Conservation (phyloP, 2,113 vertebrate genomes). For the Sclerurus mexicanus region DNA sequence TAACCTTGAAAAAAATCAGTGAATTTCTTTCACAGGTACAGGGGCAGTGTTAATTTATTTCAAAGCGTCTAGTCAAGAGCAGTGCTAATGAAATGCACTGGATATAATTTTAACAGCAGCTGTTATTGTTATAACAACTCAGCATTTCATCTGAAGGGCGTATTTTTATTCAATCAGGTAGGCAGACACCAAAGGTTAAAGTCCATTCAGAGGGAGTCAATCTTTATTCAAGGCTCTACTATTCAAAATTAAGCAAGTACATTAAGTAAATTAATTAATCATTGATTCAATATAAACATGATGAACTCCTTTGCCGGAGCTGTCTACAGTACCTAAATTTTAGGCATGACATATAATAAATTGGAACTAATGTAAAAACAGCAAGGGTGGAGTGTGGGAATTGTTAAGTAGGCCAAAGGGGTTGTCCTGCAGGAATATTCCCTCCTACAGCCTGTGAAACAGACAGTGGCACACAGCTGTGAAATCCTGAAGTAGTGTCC, state of each 20-base stretch:
- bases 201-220: not conserved
- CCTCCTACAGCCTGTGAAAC: not conserved
- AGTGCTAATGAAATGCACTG: not conserved
- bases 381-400: not conserved
- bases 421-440: not conserved
- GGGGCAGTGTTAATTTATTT: not conserved
- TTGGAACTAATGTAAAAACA: not conserved
- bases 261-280: constrained; percentile 16
- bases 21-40: not conserved
- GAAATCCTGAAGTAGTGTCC: not conserved
- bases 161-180: not conserved
- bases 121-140: not conserved
- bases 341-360: not conserved
- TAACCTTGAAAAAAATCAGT: not conserved
- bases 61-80: not conserved
- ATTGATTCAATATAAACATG: not conserved
- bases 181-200: not conserved
- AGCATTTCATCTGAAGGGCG: not conserved
- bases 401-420: not conserved
- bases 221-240: not conserved
- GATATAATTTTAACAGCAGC: not conserved
- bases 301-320: not conserved
- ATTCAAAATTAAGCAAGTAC: not conserved
- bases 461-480: accelerated
- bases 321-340: not conserved